Evolutionary conservation across 1,140 invertebrate genomes (phyloP), one percentile per base, ranked within the genome.

Genomic region (Drosophila lacteicornis): DNA sequence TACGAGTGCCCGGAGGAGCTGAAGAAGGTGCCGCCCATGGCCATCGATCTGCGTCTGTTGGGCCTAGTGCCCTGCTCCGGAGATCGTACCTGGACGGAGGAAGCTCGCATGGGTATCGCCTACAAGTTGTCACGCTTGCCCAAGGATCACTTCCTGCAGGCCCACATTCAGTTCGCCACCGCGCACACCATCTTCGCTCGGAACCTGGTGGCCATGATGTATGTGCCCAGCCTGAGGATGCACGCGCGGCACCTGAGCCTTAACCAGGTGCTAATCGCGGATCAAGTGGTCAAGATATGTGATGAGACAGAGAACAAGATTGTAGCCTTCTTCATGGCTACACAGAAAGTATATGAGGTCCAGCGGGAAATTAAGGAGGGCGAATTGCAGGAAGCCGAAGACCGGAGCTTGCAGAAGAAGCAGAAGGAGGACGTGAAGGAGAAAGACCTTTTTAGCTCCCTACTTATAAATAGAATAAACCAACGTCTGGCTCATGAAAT

Each of bases 31-130:
- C 55, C 75, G 22, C 46, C 70, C 0, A 25, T 71, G 15, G 62
- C 75, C 6, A 15, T 79, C 0, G 82, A 86, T 53, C 4, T 86
- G n/a, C 79, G 82, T 7, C 30, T 86, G 3, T 6, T 66, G 17
- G 62, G 62, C 27, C 13, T 58, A 19, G 19, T 57, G 12, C 30
- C 62, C 12, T 9, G n/a, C 15, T 6, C 40, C 40, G 15, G 30
- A 2, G 62, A 45, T 3, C 3, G 30, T 30, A n/a, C n/a, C 17
- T 66, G 62, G 62, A 4, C 11, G 0, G 30, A 58, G 3, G n/a
- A 36, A 12, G 19, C 38, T n/a, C 17, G 38, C 13, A 30, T 5
- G 4, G 2, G 2, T 8, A 4, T 45, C 4, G 30, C 17, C 11
- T 0, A 17, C 4, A 46, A 4, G 62, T 8, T 66, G 12, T 3